Base-by-base conservation (phyloP, 2,113 vertebrate genomes). In the Spilogale gracilis region DNA sequence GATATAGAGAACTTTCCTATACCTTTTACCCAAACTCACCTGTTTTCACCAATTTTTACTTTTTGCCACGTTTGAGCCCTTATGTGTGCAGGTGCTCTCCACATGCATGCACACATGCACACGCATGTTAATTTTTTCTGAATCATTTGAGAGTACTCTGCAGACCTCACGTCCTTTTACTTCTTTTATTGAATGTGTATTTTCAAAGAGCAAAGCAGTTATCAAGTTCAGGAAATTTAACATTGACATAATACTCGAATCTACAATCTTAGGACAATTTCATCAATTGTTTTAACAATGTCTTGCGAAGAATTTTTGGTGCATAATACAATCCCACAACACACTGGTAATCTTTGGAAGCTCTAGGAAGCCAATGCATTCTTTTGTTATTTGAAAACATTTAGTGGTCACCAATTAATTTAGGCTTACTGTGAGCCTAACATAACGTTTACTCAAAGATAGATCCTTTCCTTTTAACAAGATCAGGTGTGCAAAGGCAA, bases 161-260 rank as follows among this genome's bases (percentile, higher is more conserved):
- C 45, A 67, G 67, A 87, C 9, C 50, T 79, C 32, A n/a, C 60
- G 4, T 32, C 17, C 38, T 38, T 91, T 93, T 69, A 45, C 50
- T 38, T 6, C 9, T 78, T 52, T 60, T 63, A 67, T 6, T 85
- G 8, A 76, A 27, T 89, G 6, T 71, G 27, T 92, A 56, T 93
- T 87, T 93, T 58, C 81, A 54, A 65, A 94, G 30, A 85, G 23
- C 6, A 89, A 95, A 63, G 63, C 32, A 74, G 43, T 80, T 82
- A 94, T 45, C 25, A 30, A 96, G 79, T 92, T 69, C 73, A 92
- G 45, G 45, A 94, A 91, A 81, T 50, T 58, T 60, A 79, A 84
- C 60, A 80, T 11, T n/a, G 52, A 89, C 6, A 2, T 45, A 87
- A 43, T 48, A 48, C 23, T 79, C 87, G 74, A 58, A 89, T 76